Base-by-base conservation (phyloP, 1,140 invertebrate species). In the Zophobas morio region DNA sequence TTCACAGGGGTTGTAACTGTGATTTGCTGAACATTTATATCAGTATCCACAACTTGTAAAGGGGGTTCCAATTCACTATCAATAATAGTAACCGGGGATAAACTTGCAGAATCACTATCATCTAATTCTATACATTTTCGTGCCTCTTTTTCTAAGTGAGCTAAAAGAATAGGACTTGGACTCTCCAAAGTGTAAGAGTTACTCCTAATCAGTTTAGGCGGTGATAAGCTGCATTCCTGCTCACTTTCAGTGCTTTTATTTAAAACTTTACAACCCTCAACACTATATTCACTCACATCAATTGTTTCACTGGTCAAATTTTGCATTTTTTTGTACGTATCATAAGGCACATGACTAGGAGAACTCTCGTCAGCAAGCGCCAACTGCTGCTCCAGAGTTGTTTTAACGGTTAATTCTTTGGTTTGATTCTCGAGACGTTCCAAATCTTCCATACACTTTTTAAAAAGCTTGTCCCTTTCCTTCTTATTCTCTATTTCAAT, bases 171-270 rank as follows among this genome's bases (percentile, higher is more conserved):
- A 1, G 90, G 89, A 79, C 91, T 92, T 3, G 91, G 91, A 49
- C 87, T 84, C 0, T 91, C 90, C 47, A 92, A 80, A 0, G 90
- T 88, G 74, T 92, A 92, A 0, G 91, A 92, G 73, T 90, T 89
- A 72, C 90, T 89, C 56, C 91, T 86, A 1, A 90, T 86, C 42
- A 90, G 81, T 75, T 88, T 87, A 42, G 87, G 87, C 4, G 84
- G 76, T 53, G 46, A 20, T 20, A 20, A 20, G 20, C 20, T 66
- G 32, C 36, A 32, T 75, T 6, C 49, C 33, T 54, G 42, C n/a
- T 39, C 56, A 35, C 6, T 6, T 6, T 51, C 32, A 39, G 36
- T 8, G 6, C 4, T 53, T 70, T 47, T 42, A 1, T 32, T 53
- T 33, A 72, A 70, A 49, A 56, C 2, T 57, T 46, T 78, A 35